Evolutionary conservation across 2,888 invertebrate genomes (phyloP).

Genomic region (Apomyelois bistriatella): DNA sequence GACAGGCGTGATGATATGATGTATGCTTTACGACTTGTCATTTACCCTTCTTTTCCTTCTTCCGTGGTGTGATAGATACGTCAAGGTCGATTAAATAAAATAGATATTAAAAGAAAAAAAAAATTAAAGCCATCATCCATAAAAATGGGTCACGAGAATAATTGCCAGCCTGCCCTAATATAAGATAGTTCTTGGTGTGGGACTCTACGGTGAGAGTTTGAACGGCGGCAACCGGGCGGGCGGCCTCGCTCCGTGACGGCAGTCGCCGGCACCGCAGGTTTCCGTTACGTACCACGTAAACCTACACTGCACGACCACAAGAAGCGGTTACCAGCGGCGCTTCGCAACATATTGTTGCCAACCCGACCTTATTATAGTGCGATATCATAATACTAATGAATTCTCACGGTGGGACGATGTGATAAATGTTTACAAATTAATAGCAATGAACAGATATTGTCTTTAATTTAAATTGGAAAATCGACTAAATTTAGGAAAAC

Average conservation of each 20-base stretch:
- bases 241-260: slow-evolving; percentile 31
- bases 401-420: not conserved
- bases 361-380: slow-evolving; percentile 21
- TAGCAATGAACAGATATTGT: too few relatives aligned
- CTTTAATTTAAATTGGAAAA: not conserved
- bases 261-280: slow-evolving; percentile 29
- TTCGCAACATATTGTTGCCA: slow-evolving; percentile 25
- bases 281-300: slow-evolving; percentile 49
- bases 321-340: slow-evolving; percentile 20
- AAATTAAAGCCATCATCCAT: too few relatives aligned
- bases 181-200: not conserved
- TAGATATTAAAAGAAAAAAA: too few relatives aligned
- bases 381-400: not conserved
- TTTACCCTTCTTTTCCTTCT: too few relatives aligned
- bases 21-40: too few relatives aligned
- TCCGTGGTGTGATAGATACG: too few relatives aligned
- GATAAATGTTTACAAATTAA: not conserved
- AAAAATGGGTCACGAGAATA: slow-evolving; percentile 6
- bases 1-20: too few relatives aligned
- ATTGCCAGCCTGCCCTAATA: too few relatives aligned
- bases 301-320: slow-evolving; percentile 40
- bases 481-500: too few relatives aligned
- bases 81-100: too few relatives aligned
- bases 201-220: slow-evolving; percentile 9
- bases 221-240: slow-evolving; percentile 24